Evolutionary conservation across 2,888 invertebrate genomes (phyloP).

Genomic region (Lycophotia porphyrea): DNA sequence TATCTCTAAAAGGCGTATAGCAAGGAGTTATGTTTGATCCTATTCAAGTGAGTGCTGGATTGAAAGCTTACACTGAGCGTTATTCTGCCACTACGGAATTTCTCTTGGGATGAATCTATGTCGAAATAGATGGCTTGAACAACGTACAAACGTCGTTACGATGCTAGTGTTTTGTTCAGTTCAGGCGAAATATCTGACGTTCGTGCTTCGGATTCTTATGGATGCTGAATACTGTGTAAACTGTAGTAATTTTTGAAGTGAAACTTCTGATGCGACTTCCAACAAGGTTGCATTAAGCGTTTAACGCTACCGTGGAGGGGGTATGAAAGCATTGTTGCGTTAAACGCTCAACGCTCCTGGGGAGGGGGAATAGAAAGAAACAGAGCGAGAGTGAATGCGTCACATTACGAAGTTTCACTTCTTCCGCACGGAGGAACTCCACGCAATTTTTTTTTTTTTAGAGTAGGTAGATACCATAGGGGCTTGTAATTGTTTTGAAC

Average conservation of each 20-base stretch:
- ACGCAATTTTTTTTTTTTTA: no score
- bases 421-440: no score
- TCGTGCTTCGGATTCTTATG: conserved; percentile 66
- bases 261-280: no score
- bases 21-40: conserved; percentile 64
- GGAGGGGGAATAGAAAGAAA: no score
- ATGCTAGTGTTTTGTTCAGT: conserved; percentile 69
- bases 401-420: no score
- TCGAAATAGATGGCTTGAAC: conserved; percentile 72
- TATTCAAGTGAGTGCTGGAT: conserved; percentile 70
- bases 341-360: no score
- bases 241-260: no score
- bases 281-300: no score
- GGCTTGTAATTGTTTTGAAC: background rate
- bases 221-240: conserved; percentile 55
- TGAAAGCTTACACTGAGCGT: conserved; percentile 73
- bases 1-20: conserved; percentile 48
- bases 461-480: no score
- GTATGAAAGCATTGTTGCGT: no score
- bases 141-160: conserved; percentile 75
- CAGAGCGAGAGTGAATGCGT: no score
- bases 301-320: no score
- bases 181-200: conserved; percentile 69
- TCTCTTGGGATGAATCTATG: conserved; percentile 78
- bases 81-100: conserved; percentile 73